Evolutionary conservation across 1,140 invertebrate genomes (phyloP).

Genomic region (Papilio polyxenes): DNA sequence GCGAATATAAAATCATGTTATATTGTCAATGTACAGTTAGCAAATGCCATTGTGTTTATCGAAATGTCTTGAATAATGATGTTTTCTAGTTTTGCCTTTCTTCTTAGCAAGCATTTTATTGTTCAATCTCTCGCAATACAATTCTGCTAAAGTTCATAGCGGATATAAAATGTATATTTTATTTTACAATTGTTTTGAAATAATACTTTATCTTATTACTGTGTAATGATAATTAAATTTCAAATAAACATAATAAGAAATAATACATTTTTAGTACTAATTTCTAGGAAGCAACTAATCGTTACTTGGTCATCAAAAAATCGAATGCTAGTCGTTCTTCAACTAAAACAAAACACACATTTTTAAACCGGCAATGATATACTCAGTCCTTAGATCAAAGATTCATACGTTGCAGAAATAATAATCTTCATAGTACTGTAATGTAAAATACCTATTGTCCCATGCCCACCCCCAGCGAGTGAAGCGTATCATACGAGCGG

Average conservation of each 20-base stretch:
- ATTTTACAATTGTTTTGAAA: background rate
- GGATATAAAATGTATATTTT: slow-evolving; percentile 23
- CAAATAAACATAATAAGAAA: background rate
- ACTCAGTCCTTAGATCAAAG: too few relatives aligned
- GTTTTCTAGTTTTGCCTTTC: slow-evolving; percentile 26
- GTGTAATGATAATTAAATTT: background rate
- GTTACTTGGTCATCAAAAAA: too few relatives aligned
- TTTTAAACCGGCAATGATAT: too few relatives aligned
- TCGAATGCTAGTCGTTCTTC: background rate
- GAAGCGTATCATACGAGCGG: slow-evolving; percentile 51
- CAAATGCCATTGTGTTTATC: slow-evolving; percentile 26
- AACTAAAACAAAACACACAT: too few relatives aligned
- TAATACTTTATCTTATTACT: background rate
- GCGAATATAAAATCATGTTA: slow-evolving; percentile 15
- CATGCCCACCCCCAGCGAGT: slow-evolving; percentile 30
- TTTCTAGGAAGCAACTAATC: too few relatives aligned
- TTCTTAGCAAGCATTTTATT: slow-evolving; percentile 18
- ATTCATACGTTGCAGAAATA: background rate
- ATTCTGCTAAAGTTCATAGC: background rate
- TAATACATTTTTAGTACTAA: background rate
- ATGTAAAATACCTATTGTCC: slow-evolving; percentile 5
- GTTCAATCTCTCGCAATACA: slow-evolving; percentile 23
- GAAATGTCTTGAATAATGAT: slow-evolving; percentile 18
- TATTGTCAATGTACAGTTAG: slow-evolving; percentile 21
- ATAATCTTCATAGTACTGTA: background rate